Evolutionary conservation across 2,113 vertebrate genomes (phyloP).

Genomic region (Shinisaurus crocodilurus): DNA sequence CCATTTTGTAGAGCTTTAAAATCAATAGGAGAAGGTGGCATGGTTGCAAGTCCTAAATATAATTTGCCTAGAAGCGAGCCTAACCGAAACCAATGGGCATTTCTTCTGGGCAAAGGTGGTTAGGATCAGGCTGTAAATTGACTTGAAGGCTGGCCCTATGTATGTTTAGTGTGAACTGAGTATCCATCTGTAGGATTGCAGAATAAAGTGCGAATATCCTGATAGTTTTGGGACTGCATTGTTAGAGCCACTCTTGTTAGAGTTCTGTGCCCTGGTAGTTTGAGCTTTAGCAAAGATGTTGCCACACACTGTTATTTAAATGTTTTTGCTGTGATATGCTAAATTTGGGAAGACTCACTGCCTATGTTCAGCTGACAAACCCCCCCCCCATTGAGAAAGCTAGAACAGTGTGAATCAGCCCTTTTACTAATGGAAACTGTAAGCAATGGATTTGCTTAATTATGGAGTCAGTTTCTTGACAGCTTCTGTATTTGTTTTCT

Average conservation of each 20-base stretch:
- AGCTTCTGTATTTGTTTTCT: background rate
- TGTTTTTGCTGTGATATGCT: background rate
- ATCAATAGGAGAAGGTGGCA: background rate
- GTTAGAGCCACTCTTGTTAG: background rate
- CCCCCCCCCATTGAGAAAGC: background rate
- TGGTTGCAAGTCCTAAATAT: background rate
- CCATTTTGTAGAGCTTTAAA: too few species aligned
- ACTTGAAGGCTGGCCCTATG: background rate
- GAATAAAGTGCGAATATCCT: background rate
- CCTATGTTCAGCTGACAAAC: background rate
- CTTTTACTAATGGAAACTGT: background rate
- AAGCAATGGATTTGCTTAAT: background rate
- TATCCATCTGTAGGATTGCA: background rate
- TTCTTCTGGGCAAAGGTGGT: background rate
- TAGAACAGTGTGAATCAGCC: background rate
- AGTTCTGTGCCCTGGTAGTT: background rate
- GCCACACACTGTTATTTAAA: background rate
- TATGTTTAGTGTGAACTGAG: background rate
- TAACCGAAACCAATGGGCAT: background rate
- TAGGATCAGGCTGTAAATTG: background rate
- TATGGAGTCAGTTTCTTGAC: background rate
- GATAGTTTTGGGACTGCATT: background rate
- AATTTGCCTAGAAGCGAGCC: background rate
- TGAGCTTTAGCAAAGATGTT: background rate
- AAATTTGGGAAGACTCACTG: background rate